Evolutionary conservation across 2,888 invertebrate genomes (phyloP).

Genomic region (Epinotia demarniana): DNA sequence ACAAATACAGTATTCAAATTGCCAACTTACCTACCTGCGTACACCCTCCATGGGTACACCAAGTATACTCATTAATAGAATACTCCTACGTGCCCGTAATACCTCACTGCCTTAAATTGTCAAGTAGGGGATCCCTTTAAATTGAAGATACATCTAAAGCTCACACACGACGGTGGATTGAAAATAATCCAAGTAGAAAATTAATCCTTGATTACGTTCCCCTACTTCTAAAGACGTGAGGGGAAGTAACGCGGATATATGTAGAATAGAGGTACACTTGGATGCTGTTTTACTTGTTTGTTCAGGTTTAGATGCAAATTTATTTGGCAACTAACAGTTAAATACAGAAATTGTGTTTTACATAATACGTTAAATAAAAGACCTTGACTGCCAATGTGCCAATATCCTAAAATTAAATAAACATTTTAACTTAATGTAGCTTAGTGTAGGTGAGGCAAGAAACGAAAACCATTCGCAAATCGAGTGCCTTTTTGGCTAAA

Average conservation of each 20-base stretch:
- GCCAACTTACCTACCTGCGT: neutral
- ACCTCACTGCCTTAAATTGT: slow-evolving; percentile 61
- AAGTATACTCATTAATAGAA: slow-evolving; percentile 44
- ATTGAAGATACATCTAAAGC: slow-evolving; percentile 76
- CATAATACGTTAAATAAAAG: too few species aligned
- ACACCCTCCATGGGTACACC: slow-evolving; percentile 15
- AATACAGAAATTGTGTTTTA: too few species aligned
- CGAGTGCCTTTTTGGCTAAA: too few species aligned
- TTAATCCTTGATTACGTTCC: slow-evolving; percentile 82
- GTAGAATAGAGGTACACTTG: slow-evolving; percentile 53
- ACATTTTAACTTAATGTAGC: too few species aligned
- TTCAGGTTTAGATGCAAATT: too few species aligned
- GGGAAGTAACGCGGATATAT: slow-evolving; percentile 58
- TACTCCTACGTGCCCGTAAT: slow-evolving; percentile 47
- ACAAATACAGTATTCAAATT: neutral
- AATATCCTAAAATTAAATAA: too few species aligned
- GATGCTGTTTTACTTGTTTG: slow-evolving; percentile 3
- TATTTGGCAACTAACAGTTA: too few species aligned
- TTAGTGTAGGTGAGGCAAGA: too few species aligned
- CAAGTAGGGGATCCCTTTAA: slow-evolving; percentile 68
- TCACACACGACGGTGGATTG: slow-evolving; percentile 78
- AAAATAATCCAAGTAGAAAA: slow-evolving; percentile 84
- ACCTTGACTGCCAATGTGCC: too few species aligned
- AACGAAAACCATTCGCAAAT: too few species aligned
- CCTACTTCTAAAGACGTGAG: slow-evolving; percentile 66